Evolutionary conservation across 1,140 invertebrate genomes (phyloP).

Genomic region (Drosophila nikananu): DNA sequence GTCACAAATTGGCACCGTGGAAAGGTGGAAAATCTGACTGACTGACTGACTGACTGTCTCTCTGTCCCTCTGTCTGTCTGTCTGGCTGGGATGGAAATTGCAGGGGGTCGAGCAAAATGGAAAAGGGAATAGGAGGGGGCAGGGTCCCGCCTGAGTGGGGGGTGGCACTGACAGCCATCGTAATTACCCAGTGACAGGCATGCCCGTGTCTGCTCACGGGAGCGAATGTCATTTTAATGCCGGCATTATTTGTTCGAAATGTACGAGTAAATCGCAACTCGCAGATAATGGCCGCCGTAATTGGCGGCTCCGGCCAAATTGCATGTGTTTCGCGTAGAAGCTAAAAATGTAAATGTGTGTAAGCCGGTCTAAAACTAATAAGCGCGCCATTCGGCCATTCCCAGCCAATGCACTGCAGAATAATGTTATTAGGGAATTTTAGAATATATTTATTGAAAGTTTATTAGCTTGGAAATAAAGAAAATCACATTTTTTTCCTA

Average conservation of each 20-base stretch:
- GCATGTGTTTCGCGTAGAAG: slow-evolving; percentile 60
- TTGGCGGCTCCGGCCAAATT: slow-evolving; percentile 69
- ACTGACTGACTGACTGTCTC: slow-evolving; percentile 23
- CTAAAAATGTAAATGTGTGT: slow-evolving; percentile 47
- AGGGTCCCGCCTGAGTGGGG: slow-evolving; percentile 10
- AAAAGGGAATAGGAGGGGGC: not conserved
- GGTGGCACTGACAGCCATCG: slow-evolving; percentile 49
- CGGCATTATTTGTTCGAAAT: slow-evolving; percentile 79
- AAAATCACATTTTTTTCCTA: too few species aligned
- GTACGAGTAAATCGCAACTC: slow-evolving; percentile 68
- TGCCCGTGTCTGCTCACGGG: slow-evolving; percentile 53
- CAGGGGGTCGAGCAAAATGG: not conserved
- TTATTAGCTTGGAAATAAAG: too few species aligned
- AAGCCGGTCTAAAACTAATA: slow-evolving; percentile 55
- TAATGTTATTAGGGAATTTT: not conserved
- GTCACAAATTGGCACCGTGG: slow-evolving; percentile 49
- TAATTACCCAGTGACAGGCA: slow-evolving; percentile 61
- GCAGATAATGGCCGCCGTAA: slow-evolving; percentile 73
- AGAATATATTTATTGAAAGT: not conserved
- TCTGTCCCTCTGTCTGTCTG: not conserved
- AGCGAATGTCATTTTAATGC: slow-evolving; percentile 58
- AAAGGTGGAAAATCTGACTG: slow-evolving; percentile 45
- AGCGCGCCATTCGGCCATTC: slow-evolving; percentile 33
- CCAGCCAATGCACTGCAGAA: slow-evolving; percentile 1
- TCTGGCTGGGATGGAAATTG: slow-evolving; percentile 18